phyloP scores from a whole-genome alignment of 2,888 invertebrate genomes.

The Eurois occulta region DNA sequence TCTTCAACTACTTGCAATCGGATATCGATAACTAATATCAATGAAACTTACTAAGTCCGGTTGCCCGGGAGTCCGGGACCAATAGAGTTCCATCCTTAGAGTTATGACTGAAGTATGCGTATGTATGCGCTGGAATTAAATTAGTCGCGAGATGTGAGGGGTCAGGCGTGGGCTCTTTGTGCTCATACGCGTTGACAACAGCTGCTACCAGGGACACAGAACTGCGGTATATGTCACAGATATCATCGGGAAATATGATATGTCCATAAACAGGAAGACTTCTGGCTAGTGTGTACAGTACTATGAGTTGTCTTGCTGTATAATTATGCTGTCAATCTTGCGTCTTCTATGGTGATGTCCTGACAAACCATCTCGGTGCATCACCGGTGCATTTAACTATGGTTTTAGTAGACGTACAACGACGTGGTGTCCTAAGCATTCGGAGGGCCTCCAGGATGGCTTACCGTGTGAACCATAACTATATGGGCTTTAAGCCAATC shows the following conservation, averaged over 20 bases:
- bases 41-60: not conserved
- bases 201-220: conserved; percentile 21
- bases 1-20: not conserved
- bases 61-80: not conserved
- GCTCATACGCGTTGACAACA: conserved; percentile 40
- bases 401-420: not conserved
- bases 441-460: not conserved
- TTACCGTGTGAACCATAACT: not conserved
- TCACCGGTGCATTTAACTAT: not conserved
- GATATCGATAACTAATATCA: not conserved
- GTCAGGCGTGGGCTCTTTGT: conserved; percentile 77
- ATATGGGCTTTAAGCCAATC: not conserved
- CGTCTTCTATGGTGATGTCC: not conserved
- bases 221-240: not conserved
- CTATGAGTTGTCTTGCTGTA: not conserved
- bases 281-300: not conserved
- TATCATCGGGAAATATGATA: not conserved
- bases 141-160: conserved; percentile 73
- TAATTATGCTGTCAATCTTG: not conserved
- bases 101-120: conserved; percentile 70
- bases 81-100: conserved; percentile 68
- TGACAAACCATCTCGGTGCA: not conserved
- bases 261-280: not conserved
- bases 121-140: conserved; percentile 81
- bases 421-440: not conserved